These are phyloP conservation scores for Bombyx mandarina DNA, from an alignment of 1,140 invertebrate species.

Conservation along the genomic window DNA sequence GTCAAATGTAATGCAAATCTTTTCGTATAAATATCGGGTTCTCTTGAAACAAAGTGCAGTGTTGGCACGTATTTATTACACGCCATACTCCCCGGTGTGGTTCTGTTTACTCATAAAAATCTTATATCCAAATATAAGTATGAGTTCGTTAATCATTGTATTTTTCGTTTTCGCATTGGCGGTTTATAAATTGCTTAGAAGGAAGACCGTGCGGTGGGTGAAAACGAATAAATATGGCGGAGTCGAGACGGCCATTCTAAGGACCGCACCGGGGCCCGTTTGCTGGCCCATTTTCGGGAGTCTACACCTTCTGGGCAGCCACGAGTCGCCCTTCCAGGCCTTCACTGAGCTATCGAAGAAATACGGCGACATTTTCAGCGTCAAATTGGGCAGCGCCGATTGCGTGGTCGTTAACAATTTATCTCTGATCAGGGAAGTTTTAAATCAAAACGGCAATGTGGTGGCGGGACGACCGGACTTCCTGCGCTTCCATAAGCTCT, in stretches of 20 bases:
- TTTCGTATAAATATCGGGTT: slow-evolving; percentile 3
- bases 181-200: slow-evolving; percentile 39
- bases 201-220: slow-evolving; percentile 26
- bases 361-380: slow-evolving; percentile 83
- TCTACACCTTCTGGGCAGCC: slow-evolving; percentile 76
- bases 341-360: slow-evolving; percentile 78
- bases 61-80: slow-evolving; percentile 34
- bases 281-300: slow-evolving; percentile 81
- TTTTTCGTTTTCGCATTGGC: slow-evolving; percentile 32
- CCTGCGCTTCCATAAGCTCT: slow-evolving; percentile 69
- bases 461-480: slow-evolving; percentile 89
- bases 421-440: slow-evolving; percentile 81
- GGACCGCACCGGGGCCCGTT: slow-evolving; percentile 73
- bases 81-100: slow-evolving; percentile 37
- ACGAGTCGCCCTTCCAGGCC: slow-evolving; percentile 79
- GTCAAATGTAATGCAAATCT: slow-evolving; percentile 1
- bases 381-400: slow-evolving; percentile 78
- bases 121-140: slow-evolving; percentile 32
- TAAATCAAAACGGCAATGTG: slow-evolving; percentile 83
- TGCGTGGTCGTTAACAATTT: slow-evolving; percentile 86
- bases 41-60: slow-evolving; percentile 28
- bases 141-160: slow-evolving; percentile 50
- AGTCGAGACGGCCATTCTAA: slow-evolving; percentile 20
- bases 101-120: slow-evolving; percentile 37
- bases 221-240: slow-evolving; percentile 30